Conservation (phyloP, 2,113 vertebrate genomes). For the Ailuropoda melanoleuca region DNA sequence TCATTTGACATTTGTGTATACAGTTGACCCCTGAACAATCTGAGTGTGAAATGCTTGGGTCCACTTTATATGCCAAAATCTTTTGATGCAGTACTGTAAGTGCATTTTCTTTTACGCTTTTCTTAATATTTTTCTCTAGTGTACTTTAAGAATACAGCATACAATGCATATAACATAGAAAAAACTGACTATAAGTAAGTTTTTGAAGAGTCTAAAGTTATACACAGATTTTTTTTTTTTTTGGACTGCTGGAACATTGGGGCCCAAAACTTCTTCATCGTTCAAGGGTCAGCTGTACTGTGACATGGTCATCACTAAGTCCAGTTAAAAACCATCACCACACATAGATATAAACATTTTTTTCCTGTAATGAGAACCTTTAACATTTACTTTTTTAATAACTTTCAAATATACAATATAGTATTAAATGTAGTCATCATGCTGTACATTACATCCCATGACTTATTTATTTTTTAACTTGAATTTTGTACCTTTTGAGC, state of each 20-base stretch:
- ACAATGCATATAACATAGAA: neutral
- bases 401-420: neutral
- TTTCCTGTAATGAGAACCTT: neutral
- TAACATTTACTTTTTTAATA: neutral
- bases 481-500: neutral
- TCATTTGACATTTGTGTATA: neutral
- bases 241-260: neutral
- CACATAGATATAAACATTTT: neutral
- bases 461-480: neutral
- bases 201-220: neutral
- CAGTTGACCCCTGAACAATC: neutral
- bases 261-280: neutral
- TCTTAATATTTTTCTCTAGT: neutral
- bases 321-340: neutral
- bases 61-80: neutral
- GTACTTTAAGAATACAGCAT: neutral
- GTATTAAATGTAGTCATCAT: neutral
- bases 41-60: neutral
- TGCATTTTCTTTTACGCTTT: neutral
- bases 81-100: neutral
- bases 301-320: neutral
- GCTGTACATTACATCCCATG: neutral
- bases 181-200: neutral
- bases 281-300: neutral
- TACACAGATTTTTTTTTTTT: neutral